Evolutionary conservation across 2,888 invertebrate genomes (phyloP), one percentile per base, ranked within the genome.

Genomic region (Polydesmus complanatus): DNA sequence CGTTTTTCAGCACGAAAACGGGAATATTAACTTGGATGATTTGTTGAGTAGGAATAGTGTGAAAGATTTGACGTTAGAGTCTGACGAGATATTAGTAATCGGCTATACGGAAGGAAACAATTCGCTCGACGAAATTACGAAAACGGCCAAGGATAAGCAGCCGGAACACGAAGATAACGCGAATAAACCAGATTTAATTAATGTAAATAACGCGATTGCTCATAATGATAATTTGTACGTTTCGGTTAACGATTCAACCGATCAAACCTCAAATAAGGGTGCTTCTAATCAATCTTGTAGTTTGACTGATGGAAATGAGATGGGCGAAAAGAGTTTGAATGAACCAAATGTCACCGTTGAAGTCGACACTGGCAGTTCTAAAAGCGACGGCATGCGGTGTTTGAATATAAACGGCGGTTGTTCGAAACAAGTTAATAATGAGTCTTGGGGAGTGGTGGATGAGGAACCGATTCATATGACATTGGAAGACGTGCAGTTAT

Each of bases 391-490:
- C n/a, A n/a, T n/a, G n/a, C n/a, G n/a, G n/a, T n/a, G n/a, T n/a
- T 37, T 14, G 37, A 37, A 37, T 37, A 8, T 37, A 37, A 37
- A 37, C 14, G 14, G 37, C 14, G 8, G 14, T 37, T 8, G 5
- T 14, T 5, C 5, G 14, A 14, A 8, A 8, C 8, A 37, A 37
- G 37, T 8, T 37, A 5, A 14, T 8, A 14, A 5, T 14, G 8
- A 37, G 37, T 37, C 37, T 37, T 37, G 82, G 37, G 37, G 14
- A 8, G 37, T 37, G 5, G 37, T 81, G 64, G 79, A 79, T 60
- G 79, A 80, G 1, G 89, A 89, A 71, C 85, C 85, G 1, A 81
- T 88, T 64, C 89, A 89, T 72, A 84, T 89, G 82, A 88, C 89
- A 11, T 75, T 90, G 61, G 68, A 68, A 61, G 68, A 68, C 61